phyloP scores from a whole-genome alignment of 2,888 invertebrate species.

The Cyclophora punctaria region DNA sequence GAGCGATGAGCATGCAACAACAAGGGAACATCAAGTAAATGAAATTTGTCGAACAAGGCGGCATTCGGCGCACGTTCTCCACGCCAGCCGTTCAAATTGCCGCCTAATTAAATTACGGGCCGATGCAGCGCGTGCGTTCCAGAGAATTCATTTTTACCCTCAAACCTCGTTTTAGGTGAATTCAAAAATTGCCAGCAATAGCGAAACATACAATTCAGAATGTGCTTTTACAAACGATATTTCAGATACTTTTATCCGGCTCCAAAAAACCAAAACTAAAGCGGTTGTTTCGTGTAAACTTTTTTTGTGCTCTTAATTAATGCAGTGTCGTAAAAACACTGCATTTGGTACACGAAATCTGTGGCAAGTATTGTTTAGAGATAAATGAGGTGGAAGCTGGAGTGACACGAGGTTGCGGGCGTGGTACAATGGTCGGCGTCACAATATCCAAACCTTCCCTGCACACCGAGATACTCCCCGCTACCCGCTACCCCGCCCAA shows the following conservation, averaged over 20 bases:
- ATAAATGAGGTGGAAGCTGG: too few species aligned
- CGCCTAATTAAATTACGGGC: conserved; percentile 62
- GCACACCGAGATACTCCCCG: too few species aligned
- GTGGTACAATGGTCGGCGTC: too few species aligned
- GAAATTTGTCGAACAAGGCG: conserved; percentile 49
- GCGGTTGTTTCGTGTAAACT: too few species aligned
- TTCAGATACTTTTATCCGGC: neutral
- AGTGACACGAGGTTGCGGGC: too few species aligned
- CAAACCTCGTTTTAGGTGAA: conserved; percentile 23
- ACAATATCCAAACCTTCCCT: too few species aligned
- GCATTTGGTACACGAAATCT: too few species aligned
- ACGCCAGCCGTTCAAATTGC: conserved; percentile 50
- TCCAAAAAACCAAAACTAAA: too few species aligned
- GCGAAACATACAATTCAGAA: neutral
- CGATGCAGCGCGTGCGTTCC: conserved; percentile 36
- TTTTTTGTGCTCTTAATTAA: too few species aligned
- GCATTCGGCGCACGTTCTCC: conserved; percentile 63
- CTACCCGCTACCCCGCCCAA: neutral
- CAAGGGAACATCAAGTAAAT: conserved; percentile 36
- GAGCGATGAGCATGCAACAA: conserved; percentile 31
- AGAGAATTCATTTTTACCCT: conserved; percentile 39
- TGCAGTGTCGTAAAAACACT: too few species aligned
- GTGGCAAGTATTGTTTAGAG: too few species aligned
- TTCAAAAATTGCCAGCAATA: too few species aligned
- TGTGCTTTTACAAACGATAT: neutral